Evolutionary conservation across 2,888 invertebrate species (phyloP), one percentile per base, ranked within the genome.

Genomic region (Phlogophora meticulosa): DNA sequence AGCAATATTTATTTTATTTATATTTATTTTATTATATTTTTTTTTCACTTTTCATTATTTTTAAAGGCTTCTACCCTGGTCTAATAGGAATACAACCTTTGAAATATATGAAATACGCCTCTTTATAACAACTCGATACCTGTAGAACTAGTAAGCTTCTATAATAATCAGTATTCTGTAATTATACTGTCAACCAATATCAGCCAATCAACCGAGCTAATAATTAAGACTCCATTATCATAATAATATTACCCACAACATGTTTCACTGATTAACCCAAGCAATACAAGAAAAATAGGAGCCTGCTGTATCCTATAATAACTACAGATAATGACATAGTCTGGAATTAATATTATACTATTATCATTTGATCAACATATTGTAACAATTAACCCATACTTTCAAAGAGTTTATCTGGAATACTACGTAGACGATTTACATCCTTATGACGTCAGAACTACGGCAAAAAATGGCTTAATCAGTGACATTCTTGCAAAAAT

Each of bases 361-460:
- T 63, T 49, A 43, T 7, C 53, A 55, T 70, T 40, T 17, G n/a
- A 38, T 70, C 24, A 51, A 55, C 43, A 49, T 62, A 53, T n/a
- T 7, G 7, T 20, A 22, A 42, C 36, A 22, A 48, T 51, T 60
- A 60, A 34, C 45, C 40, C 15, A 4, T 38, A 34, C 15, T 46
- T 61, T 15, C 2, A 7, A 10, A 15, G 2, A 13, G 42, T 40
- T 51, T 17, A 28, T 48, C 9, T 1, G 0, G 2, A 11, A 34
- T 32, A n/a, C n/a, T 36, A 7, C 28, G 2, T 28, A 4, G 22
- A 45, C 38, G 9, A n/a, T 4, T 15, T 11, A 15, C 11, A 15
- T 32, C 7, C 20, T 0, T 45, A 45, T 7, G 4, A 10, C 1
- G 10, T 10, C n/a, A 17, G 4, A 7, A 15, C 2, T 4, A 36